Evolutionary conservation across 2,113 vertebrate genomes (phyloP), one percentile per base, ranked within the genome.

Genomic region (Castor canadensis): DNA sequence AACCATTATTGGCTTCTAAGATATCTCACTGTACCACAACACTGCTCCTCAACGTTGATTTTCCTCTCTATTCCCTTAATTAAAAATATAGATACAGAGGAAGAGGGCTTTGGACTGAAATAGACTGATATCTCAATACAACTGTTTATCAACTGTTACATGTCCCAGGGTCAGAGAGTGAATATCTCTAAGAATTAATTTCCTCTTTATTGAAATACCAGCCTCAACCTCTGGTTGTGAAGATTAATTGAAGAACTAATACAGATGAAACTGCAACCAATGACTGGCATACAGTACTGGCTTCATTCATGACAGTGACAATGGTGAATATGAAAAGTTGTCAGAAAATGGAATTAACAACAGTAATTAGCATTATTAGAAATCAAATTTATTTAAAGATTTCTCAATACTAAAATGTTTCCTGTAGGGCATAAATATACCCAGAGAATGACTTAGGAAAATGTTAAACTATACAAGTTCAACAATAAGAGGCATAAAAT

Each of bases 11-110:
- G 40, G 38, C 1, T 67, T 95, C 47, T 49, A 12, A 22, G 52
- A 40, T 9, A 20, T 40, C 35, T 60, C 4, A 7, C 13, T 24
- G 22, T 1, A n/a, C 6, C 1, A 3, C 7, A 5, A 1, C 3
- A 6, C 7, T 54, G 40, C 4, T 45, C 17, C 35, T 71, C 49
- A 35, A 0, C 16, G 12, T 69, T 56, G 6, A 47, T 58, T 19
- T 72, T n/a, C 7, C 4, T 38, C 20, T 81, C 24, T 47, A 9
- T 5, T 9, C 1, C 80, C 12, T 62, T 85, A 17, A 26, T 8
- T 62, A 58, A 80, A 71, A 64, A 83, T 3, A 47, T 45, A 82
- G 26, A 87, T 1, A 17, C 10, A 49, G 20, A 92, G 2, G 60
- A n/a, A n/a, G 35, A 73, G 2, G 19, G 1, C 13, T 81, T 80